phyloP scores from a whole-genome alignment of 1,140 invertebrate genomes.

The Linepithema humile region DNA sequence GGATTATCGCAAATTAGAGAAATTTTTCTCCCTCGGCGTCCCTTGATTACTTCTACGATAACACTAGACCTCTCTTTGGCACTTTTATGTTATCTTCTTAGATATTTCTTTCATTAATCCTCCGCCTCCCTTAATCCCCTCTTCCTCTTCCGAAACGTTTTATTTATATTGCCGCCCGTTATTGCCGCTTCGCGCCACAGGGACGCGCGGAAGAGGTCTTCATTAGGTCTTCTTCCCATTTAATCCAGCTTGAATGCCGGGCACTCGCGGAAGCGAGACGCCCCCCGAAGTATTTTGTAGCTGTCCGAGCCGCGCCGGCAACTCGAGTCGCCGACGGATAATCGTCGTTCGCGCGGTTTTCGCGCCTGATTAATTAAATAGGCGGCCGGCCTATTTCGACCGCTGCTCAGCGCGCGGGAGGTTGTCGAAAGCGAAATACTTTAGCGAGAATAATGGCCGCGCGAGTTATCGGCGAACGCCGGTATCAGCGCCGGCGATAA shows the following conservation, averaged over 20 bases:
- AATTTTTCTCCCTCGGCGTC: no score
- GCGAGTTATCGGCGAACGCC: background rate
- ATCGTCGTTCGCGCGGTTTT: slow-evolving; percentile 53
- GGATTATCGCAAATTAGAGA: no score
- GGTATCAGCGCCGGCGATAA: slow-evolving; percentile 21
- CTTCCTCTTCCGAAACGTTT: slow-evolving; percentile 12
- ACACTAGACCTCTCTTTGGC: background rate
- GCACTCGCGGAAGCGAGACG: no score
- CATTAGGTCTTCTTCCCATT: slow-evolving; percentile 66
- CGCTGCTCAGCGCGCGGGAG: background rate
- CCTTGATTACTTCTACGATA: background rate
- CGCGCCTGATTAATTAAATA: slow-evolving; percentile 30
- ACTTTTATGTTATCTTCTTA: background rate
- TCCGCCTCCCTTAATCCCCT: slow-evolving; percentile 8
- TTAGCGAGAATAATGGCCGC: background rate
- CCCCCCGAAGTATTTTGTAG: slow-evolving; percentile 59
- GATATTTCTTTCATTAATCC: slow-evolving; percentile 36
- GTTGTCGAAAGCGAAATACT: background rate
- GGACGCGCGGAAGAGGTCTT: slow-evolving; percentile 36
- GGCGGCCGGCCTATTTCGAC: background rate
- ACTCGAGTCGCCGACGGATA: slow-evolving; percentile 56
- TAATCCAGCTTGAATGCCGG: slow-evolving; percentile 66
- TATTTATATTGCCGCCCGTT: slow-evolving; percentile 47
- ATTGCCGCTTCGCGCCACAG: slow-evolving; percentile 27
- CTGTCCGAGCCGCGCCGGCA: slow-evolving; percentile 27